Evolutionary conservation across 2,113 vertebrate species (phyloP).

Genomic region (Pelobates fuscus): DNA sequence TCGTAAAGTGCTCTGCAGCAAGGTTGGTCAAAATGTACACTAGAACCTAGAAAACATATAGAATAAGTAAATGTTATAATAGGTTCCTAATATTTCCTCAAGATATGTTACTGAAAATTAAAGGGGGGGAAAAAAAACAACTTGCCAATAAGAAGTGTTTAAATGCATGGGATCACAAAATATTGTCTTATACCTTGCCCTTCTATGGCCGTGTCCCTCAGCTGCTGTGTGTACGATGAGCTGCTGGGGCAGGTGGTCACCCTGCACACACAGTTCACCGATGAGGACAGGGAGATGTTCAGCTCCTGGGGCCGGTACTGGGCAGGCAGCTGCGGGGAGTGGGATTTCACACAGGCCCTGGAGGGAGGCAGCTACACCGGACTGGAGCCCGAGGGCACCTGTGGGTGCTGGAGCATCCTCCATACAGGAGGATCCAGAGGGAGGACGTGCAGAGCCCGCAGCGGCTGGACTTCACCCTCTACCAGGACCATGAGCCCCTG

Average conservation of each 20-base stretch:
- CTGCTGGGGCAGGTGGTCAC: conserved; percentile 59
- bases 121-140: too few species aligned
- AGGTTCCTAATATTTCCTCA: too few species aligned
- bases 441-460: conserved; percentile 66
- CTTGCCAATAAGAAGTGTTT: too few species aligned
- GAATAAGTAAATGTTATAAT: too few species aligned
- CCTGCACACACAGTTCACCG: conserved; percentile 57
- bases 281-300: conserved; percentile 59
- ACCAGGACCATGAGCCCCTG: conserved; percentile 57
- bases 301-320: conserved; percentile 53
- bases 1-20: conserved; percentile 91
- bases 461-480: conserved; percentile 62
- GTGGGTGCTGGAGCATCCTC: conserved; percentile 64
- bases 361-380: conserved; percentile 68
- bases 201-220: neutral
- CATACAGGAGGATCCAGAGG: conserved; percentile 61
- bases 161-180: too few species aligned
- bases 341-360: conserved; percentile 64
- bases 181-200: too few species aligned
- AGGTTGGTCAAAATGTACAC: conserved; percentile 80
- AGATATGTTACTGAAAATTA: too few species aligned
- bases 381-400: conserved; percentile 71
- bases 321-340: conserved; percentile 54
- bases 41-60: conserved; percentile 65
- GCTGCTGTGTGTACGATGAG: conserved; percentile 53